A percentile compares a stretch with the other conserved stretches of the same genome.
These are phyloP conservation scores for Hexactinellida sp. DNA, from an alignment of 37 sponge, comb jelly and placozoan species.

Conservation along the genomic window DNA sequence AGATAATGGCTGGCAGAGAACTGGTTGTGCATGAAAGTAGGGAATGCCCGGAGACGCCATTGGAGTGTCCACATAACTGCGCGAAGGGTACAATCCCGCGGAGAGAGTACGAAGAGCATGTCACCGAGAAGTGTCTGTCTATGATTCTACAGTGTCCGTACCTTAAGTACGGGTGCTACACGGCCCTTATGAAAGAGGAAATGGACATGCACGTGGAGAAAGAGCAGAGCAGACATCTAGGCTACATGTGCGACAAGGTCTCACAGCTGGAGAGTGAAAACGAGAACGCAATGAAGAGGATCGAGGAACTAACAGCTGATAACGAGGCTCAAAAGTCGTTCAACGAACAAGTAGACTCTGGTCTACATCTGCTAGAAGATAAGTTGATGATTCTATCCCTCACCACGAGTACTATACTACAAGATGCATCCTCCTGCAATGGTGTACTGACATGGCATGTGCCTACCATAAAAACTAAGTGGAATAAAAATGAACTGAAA, in stretches of 20 bases:
- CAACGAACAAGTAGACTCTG: background rate
- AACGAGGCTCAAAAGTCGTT: background rate
- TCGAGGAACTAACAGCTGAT: background rate
- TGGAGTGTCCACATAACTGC: background rate
- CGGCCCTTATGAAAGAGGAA: background rate
- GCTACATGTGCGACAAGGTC: background rate
- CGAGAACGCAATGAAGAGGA: background rate
- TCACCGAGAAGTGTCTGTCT: background rate
- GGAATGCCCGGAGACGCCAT: background rate
- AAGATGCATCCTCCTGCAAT: background rate
- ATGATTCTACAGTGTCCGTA: background rate
- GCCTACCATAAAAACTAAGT: background rate
- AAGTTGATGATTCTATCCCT: background rate
- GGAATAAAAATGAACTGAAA: conserved; percentile 10
- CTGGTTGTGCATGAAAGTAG: background rate
- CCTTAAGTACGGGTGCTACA: background rate
- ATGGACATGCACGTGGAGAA: background rate
- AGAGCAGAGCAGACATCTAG: background rate
- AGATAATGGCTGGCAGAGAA: background rate
- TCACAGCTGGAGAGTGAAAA: background rate
- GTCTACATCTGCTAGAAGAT: background rate
- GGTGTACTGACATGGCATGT: background rate
- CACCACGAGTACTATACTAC: background rate
- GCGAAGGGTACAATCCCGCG: background rate
- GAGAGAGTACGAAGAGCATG: background rate